Evolutionary conservation across 1,140 invertebrate genomes (phyloP).

Genomic region (Drosophila equinoxialis): DNA sequence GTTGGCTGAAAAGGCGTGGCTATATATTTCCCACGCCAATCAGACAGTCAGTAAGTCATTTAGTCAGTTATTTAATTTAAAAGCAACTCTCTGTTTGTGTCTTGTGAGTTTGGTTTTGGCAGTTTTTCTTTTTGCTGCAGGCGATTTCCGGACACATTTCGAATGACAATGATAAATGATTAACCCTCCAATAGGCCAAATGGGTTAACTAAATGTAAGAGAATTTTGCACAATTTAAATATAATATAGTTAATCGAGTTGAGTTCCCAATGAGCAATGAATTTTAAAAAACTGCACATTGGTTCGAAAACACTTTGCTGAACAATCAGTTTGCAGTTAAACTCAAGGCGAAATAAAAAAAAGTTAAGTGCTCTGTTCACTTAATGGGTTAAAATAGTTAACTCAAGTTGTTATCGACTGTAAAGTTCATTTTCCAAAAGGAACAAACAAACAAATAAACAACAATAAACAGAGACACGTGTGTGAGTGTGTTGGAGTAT

Average conservation of each 20-base stretch:
- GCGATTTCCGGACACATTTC: slow-evolving; percentile 45
- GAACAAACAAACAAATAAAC: slow-evolving; percentile 49
- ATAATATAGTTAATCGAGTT: neutral
- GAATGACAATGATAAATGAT: slow-evolving; percentile 30
- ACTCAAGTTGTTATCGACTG: slow-evolving; percentile 41
- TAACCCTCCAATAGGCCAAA: slow-evolving; percentile 38
- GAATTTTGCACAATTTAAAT: neutral
- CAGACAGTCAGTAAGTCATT: neutral
- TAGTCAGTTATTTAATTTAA: slow-evolving; percentile 74
- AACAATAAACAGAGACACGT: slow-evolving; percentile 21
- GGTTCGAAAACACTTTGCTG: neutral
- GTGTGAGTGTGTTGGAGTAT: slow-evolving; percentile 44
- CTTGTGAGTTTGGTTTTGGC: slow-evolving; percentile 33
- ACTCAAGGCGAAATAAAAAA: slow-evolving; percentile 16
- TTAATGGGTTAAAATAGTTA: slow-evolving; percentile 67
- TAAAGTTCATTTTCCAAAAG: slow-evolving; percentile 69
- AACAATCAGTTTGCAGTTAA: slow-evolving; percentile 6
- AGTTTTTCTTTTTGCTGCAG: slow-evolving; percentile 29
- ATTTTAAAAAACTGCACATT: too few species aligned
- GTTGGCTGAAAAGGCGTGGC: slow-evolving; percentile 25
- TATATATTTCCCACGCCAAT: slow-evolving; percentile 17
- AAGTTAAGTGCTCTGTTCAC: slow-evolving; percentile 16
- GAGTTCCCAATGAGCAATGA: too few species aligned
- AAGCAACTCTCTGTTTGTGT: slow-evolving; percentile 54
- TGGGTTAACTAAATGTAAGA: neutral